These are phyloP conservation scores for Luperina testacea DNA, from an alignment of 2,888 invertebrate species.

Conservation along the genomic window DNA sequence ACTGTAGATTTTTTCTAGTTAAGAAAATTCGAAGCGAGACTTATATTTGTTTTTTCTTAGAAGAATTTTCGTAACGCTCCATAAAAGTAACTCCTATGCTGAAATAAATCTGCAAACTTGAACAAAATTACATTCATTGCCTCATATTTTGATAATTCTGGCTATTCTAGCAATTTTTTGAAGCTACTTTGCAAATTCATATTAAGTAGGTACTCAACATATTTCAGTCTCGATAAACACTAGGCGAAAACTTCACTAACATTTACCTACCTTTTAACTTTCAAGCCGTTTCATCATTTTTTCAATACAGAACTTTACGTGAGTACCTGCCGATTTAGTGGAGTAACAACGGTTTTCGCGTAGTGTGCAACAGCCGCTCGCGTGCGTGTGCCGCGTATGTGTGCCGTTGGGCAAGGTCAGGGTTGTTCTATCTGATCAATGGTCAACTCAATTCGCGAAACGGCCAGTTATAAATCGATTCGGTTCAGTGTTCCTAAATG, in stretches of 20 bases:
- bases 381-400: conserved; percentile 82
- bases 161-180: background rate
- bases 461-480: conserved; percentile 76
- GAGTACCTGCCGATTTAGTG: conserved; percentile 55
- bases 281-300: conserved; percentile 27
- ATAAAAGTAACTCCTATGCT: background rate
- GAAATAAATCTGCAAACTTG: background rate
- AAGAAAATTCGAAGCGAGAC: background rate
- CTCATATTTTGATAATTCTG: background rate
- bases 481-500: conserved; percentile 62
- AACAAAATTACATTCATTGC: too few relatives aligned
- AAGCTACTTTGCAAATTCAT: conserved; percentile 10
- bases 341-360: conserved; percentile 66
- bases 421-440: conserved; percentile 88
- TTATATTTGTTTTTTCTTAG: background rate
- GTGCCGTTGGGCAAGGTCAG: conserved; percentile 89
- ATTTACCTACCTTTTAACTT: conserved; percentile 18
- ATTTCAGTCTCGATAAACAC: conserved; percentile 16
- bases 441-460: conserved; percentile 85
- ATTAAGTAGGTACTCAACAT: conserved; percentile 26
- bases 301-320: conserved; percentile 50
- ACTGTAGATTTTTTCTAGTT: background rate
- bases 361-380: conserved; percentile 76
- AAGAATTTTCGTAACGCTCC: background rate
- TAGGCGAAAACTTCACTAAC: conserved; percentile 34